Percentiles rank a stretch among this genome's conserved stretches.
These are phyloP conservation scores for Butorides virescens DNA, from an alignment of 2,113 vertebrate species.

Conservation along the genomic window DNA sequence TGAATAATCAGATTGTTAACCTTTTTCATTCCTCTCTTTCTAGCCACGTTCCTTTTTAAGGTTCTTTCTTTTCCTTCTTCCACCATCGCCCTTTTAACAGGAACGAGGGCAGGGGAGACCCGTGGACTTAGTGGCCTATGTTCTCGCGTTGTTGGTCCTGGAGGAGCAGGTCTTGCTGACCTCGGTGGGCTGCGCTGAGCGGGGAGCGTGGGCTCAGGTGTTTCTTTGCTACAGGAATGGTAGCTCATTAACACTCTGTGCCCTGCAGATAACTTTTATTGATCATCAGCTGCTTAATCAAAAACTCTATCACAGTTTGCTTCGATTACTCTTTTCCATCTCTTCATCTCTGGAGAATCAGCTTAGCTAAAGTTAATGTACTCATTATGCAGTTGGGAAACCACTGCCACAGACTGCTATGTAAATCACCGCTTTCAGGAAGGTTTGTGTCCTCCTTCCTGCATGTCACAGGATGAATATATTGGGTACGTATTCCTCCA, in stretches of 20 bases:
- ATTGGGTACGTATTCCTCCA: not conserved
- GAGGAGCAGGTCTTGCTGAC: not conserved
- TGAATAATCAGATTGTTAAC: not conserved
- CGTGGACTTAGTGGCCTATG: rapidly evolving
- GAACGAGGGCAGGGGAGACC: not conserved
- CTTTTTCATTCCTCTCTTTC: not conserved
- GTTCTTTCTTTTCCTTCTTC: not conserved
- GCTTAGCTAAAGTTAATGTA: slow-evolving; percentile 25
- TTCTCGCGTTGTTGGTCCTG: not conserved
- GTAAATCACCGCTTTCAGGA: not conserved
- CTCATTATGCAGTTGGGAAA: slow-evolving; percentile 22
- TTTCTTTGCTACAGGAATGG: not conserved
- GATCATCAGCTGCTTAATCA: slow-evolving; percentile 61
- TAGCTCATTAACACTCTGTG: slow-evolving; percentile 43
- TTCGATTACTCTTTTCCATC: slow-evolving; percentile 38
- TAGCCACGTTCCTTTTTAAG: not conserved
- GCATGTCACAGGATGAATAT: not conserved
- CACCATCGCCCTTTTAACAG: not conserved
- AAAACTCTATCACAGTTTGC: slow-evolving; percentile 37
- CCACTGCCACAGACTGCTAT: not conserved
- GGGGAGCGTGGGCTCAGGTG: not conserved
- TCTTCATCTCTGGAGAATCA: slow-evolving; percentile 22
- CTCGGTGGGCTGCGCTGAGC: not conserved
- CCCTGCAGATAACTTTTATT: slow-evolving; percentile 55
- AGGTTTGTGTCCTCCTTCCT: not conserved